Base-by-base conservation (phyloP, 1,140 invertebrate species). In the Ditylenchus dipsaci region DNA sequence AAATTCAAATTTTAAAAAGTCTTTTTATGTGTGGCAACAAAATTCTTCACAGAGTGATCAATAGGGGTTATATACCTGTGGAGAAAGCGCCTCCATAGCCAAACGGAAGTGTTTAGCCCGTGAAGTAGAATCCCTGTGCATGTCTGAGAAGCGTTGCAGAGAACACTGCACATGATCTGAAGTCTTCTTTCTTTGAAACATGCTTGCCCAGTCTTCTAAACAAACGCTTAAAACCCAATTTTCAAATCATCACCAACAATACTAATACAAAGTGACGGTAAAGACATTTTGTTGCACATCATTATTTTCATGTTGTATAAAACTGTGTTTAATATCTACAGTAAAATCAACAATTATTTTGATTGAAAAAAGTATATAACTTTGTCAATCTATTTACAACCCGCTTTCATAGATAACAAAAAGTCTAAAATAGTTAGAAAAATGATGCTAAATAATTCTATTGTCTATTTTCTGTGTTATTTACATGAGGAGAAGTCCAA, bases 101-200 rank as follows among this genome's bases (percentile, higher is more conserved):
- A 76, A 57, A 27, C 69, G 68, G 49, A 81, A 69, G 62, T 81
- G 80, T 63, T 81, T 81, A 11, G 78, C 74, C 8, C 79, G 73
- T 23, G 74, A 82, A 61, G 65, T 64, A 26, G 69, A 63, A 49
- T 79, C 79, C 19, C 78, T 61, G 29, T 71, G 61, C 42, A 81
- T 19, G 53, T 81, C 79, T 0, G 71, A 66, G 67, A 81, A 81
- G 23, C 76, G 73, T 21, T 75, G 71, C 11, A 82, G 45, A 13
- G 80, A 82, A 43, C 67, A 69, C 27, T 71, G 65, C 21, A 82
- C 62, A 69, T n/a, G n/a, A n/a, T 81, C 79, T 1, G 77, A 72
- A 33, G 73, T 62, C 64, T 81, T 81, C 65, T 81, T 81, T 53
- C 79, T 53, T 29, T 77, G 64, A 61, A 81, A 81, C 79, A 80